A percentile compares a stretch with the other conserved stretches of the same genome.
Evolutionary conservation across 2,888 invertebrate species (phyloP).

Genomic region (Phortica magna): DNA sequence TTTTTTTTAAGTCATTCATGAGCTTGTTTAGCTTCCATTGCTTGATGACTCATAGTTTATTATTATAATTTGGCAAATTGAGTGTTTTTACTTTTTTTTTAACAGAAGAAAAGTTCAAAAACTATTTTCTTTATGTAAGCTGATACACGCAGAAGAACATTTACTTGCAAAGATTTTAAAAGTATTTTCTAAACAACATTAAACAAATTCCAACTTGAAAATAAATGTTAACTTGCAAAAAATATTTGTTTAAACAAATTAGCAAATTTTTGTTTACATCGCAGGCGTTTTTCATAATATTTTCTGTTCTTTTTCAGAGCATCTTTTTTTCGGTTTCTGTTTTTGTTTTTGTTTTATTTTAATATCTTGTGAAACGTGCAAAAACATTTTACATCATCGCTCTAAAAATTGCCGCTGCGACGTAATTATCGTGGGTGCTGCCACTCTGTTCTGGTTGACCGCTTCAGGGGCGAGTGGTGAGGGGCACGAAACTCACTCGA

Average conservation of each 20-base stretch:
- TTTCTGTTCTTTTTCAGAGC: neutral
- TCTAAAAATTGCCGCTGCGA: constrained; percentile 40
- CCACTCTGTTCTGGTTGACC: neutral
- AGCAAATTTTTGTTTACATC: neutral
- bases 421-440: constrained; percentile 20
- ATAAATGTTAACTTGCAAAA: neutral
- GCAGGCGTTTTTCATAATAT: neutral
- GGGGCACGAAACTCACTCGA: neutral
- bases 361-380: constrained; percentile 45
- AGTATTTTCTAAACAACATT: too few relatives aligned
- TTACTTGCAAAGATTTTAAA: too few relatives aligned
- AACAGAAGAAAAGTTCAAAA: too few relatives aligned
- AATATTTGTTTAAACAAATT: constrained; percentile 50
- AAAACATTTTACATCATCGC: constrained; percentile 54
- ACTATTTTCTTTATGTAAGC: too few relatives aligned
- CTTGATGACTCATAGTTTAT: too few relatives aligned
- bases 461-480: constrained; percentile 19
- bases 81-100: too few relatives aligned
- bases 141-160: too few relatives aligned
- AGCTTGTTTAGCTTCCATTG: too few relatives aligned
- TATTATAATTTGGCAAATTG: too few relatives aligned
- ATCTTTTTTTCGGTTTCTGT: neutral
- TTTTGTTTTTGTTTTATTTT: neutral
- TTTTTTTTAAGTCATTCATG: too few relatives aligned
- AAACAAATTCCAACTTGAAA: too few relatives aligned